These are phyloP conservation scores for Podarcis cretensis DNA, from an alignment of 2,113 vertebrate genomes.

Conservation along the genomic window DNA sequence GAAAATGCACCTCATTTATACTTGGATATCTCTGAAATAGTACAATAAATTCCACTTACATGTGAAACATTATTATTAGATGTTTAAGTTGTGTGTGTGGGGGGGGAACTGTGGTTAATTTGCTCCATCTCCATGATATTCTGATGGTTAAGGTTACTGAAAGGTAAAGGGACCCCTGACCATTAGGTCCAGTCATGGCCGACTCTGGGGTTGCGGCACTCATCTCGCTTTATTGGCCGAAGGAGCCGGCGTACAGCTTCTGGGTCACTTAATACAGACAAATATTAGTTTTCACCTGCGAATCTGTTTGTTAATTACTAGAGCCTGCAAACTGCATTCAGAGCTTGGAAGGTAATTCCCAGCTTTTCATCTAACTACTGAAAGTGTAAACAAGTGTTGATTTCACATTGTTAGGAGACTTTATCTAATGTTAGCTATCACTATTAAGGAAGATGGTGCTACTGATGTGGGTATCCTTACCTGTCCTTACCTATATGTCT, in stretches of 20 bases:
- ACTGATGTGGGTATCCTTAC: not conserved
- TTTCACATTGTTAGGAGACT: not conserved
- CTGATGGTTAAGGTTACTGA: not conserved
- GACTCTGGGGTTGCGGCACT: too few relatives aligned
- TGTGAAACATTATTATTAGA: not conserved
- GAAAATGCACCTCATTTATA: not conserved
- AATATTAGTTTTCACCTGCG: not conserved
- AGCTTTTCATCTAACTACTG: not conserved
- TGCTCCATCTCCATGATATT: not conserved
- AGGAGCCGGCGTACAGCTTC: too few relatives aligned
- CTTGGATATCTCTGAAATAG: not conserved
- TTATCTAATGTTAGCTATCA: not conserved
- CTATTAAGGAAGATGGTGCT: too few relatives aligned
- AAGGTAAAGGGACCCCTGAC: too few relatives aligned
- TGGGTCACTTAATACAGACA: not conserved
- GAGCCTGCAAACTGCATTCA: not conserved
- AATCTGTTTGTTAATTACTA: not conserved
- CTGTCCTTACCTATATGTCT: too few relatives aligned
- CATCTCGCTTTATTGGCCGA: too few relatives aligned
- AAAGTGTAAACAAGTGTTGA: not conserved
- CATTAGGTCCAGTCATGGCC: too few relatives aligned
- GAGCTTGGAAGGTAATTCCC: not conserved
- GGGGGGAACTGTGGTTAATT: not conserved
- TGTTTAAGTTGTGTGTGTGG: too few relatives aligned
- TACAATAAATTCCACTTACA: not conserved